phyloP scores from a whole-genome alignment of 2,888 invertebrate species.

The Anthoptus insignis region DNA sequence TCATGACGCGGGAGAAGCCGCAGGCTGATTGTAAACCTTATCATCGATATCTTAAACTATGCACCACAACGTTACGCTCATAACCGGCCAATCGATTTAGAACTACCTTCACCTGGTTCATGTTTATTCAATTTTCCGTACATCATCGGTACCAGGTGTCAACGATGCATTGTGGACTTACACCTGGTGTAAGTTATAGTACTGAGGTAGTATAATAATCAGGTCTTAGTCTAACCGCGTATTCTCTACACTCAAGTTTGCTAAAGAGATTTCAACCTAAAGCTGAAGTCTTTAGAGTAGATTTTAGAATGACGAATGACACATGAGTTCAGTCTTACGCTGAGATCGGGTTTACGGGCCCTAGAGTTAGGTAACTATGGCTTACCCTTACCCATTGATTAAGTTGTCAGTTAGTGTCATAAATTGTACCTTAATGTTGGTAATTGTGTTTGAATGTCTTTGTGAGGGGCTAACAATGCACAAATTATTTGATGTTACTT shows the following conservation, averaged over 20 bases:
- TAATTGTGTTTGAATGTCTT: conserved; percentile 1
- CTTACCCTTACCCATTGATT: conserved; percentile 21
- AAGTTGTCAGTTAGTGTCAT: conserved; percentile 21
- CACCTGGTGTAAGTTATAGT: conserved; percentile 21
- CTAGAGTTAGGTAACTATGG: neutral
- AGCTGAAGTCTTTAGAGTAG: no score
- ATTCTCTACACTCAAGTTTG: no score
- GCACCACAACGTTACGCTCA: conserved; percentile 25
- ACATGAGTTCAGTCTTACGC: no score
- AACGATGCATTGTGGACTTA: conserved; percentile 6
- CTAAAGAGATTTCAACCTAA: no score
- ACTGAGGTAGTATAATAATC: neutral
- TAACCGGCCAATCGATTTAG: conserved; percentile 4
- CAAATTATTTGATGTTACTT: neutral
- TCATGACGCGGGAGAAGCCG: no score
- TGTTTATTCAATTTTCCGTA: conserved; percentile 23
- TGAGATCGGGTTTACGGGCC: no score
- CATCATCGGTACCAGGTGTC: conserved; percentile 22
- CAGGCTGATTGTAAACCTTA: neutral
- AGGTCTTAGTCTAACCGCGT: no score
- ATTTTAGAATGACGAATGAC: no score
- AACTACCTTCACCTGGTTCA: neutral
- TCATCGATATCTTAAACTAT: conserved; percentile 23
- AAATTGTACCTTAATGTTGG: conserved; percentile 20
- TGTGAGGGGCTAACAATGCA: neutral